phyloP scores from a whole-genome alignment of 2,888 invertebrate species.

The Orchesella flavescens region DNA sequence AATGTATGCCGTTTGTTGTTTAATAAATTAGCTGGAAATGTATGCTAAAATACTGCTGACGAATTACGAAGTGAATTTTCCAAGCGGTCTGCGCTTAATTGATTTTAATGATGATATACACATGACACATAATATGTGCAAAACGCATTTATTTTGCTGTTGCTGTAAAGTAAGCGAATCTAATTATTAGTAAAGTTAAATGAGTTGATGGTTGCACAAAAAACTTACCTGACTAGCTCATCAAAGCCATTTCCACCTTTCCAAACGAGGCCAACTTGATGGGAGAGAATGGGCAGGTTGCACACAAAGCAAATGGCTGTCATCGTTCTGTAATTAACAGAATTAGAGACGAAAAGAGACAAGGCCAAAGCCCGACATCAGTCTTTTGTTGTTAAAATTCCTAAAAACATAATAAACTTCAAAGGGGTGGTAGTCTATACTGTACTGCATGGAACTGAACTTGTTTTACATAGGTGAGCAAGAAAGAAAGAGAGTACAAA shows the following conservation, averaged over 20 bases:
- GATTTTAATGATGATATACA: too few relatives aligned
- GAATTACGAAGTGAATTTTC: too few relatives aligned
- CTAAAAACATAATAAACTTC: not conserved
- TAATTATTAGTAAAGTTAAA: too few relatives aligned
- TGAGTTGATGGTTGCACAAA: not conserved
- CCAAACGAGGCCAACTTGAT: slow-evolving; percentile 95
- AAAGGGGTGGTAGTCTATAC: not conserved
- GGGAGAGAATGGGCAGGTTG: slow-evolving; percentile 94
- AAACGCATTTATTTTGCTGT: too few relatives aligned
- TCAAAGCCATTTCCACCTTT: slow-evolving; percentile 96
- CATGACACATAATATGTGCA: too few relatives aligned
- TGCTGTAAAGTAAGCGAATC: too few relatives aligned
- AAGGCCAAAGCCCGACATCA: not conserved
- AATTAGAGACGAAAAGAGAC: slow-evolving; percentile 5
- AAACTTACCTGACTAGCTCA: slow-evolving; percentile 85
- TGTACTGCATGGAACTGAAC: too few relatives aligned
- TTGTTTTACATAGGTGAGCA: too few relatives aligned
- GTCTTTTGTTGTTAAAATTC: not conserved
- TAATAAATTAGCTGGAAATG: too few relatives aligned
- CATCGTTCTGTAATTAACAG: slow-evolving; percentile 83
- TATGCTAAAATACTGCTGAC: too few relatives aligned
- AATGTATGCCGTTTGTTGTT: too few relatives aligned
- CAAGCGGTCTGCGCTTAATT: too few relatives aligned
- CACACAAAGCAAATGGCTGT: slow-evolving; percentile 96
- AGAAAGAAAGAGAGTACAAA: not conserved